Percentiles rank a stretch among this genome's conserved stretches.
These are phyloP conservation scores for Neogale vison DNA, from an alignment of 2,113 vertebrate species.

Conservation along the genomic window DNA sequence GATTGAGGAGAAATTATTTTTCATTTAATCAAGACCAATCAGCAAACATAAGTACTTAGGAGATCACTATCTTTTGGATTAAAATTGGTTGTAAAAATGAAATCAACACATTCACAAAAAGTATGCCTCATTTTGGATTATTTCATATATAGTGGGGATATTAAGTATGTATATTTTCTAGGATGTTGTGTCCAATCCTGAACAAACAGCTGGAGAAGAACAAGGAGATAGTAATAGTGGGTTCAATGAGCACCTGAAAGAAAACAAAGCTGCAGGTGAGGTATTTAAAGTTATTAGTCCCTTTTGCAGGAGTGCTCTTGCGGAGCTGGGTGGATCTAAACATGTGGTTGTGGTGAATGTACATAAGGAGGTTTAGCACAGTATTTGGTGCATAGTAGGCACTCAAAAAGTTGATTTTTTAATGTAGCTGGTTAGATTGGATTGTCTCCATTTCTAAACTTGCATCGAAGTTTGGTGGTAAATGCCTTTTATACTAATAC, in stretches of 20 bases:
- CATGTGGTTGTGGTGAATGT: not conserved
- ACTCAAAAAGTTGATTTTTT: not conserved
- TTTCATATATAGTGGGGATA: not conserved
- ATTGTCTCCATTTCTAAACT: not conserved
- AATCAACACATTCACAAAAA: not conserved
- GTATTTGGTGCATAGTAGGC: not conserved
- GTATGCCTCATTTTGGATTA: not conserved
- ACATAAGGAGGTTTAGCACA: not conserved
- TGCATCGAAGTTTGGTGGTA: slow-evolving; percentile 11
- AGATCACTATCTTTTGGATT: slow-evolving; percentile 35
- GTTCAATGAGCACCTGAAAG: slow-evolving; percentile 62
- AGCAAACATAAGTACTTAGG: not conserved
- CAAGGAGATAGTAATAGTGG: slow-evolving; percentile 72
- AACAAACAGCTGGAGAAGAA: slow-evolving; percentile 78
- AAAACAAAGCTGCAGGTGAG: slow-evolving; percentile 74
- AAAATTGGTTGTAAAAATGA: slow-evolving; percentile 45
- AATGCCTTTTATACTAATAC: slow-evolving; percentile 40
- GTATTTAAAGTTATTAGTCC: not conserved
- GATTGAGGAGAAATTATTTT: not conserved
- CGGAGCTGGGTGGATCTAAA: not conserved
- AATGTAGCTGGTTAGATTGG: not conserved
- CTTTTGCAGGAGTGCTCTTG: not conserved
- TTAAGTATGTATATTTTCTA: slow-evolving; percentile 74
- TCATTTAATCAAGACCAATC: not conserved
- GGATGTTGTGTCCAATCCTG: slow-evolving; percentile 87